phyloP scores from a whole-genome alignment of 2,888 invertebrate species.

The Aleiodes alternator region DNA sequence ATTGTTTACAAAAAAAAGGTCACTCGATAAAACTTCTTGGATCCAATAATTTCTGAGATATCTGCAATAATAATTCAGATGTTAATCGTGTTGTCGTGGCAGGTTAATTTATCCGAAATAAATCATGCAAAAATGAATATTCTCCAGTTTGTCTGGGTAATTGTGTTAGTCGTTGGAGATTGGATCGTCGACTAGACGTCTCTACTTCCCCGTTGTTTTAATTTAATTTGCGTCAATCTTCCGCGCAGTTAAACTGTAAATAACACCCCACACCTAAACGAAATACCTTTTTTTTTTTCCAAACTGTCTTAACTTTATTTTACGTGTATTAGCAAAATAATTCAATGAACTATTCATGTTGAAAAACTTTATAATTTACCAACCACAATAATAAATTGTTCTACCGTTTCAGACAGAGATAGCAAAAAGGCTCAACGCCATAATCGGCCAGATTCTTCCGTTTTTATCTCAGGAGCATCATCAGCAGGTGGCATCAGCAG shows the following conservation, averaged over 20 bases:
- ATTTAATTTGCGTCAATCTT: conserved; percentile 40
- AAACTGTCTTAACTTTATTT: conserved; percentile 16
- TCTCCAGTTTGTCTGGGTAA: conserved; percentile 39
- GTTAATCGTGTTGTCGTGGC: conserved; percentile 21
- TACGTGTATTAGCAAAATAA: background rate
- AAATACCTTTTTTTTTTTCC: background rate
- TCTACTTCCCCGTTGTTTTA: conserved; percentile 37
- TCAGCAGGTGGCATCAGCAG: conserved; percentile 94
- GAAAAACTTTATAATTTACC: too few species aligned
- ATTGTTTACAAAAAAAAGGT: too few species aligned
- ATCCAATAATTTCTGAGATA: too few species aligned
- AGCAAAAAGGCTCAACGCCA: conserved; percentile 94
- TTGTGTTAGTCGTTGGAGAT: conserved; percentile 42
- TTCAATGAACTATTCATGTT: conserved; percentile 14
- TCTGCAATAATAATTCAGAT: background rate
- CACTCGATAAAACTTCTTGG: too few species aligned
- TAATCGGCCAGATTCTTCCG: conserved; percentile 95
- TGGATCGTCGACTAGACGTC: conserved; percentile 40
- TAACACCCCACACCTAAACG: conserved; percentile 18
- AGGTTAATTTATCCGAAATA: conserved; percentile 28
- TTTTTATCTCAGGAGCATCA: conserved; percentile 94
- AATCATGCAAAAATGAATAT: conserved; percentile 8
- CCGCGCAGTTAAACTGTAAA: conserved; percentile 28
- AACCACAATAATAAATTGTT: conserved; percentile 18
- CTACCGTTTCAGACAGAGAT: conserved; percentile 89